Evolutionary conservation across 1,140 invertebrate species (phyloP).

Genomic region (Drosophila novamexicana): DNA sequence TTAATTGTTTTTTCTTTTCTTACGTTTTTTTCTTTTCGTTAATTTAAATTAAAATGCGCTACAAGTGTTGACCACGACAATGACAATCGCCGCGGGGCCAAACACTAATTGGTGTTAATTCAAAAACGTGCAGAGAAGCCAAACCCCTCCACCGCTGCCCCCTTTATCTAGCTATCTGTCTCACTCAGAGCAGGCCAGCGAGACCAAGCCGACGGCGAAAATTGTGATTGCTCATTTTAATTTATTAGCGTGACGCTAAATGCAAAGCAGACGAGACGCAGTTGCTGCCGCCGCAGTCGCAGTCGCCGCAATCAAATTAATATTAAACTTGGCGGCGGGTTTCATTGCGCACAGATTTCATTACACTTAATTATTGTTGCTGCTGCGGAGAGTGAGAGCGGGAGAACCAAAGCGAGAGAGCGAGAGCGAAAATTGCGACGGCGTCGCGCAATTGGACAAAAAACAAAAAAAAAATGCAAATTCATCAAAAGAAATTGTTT

Average conservation of each 20-base stretch:
- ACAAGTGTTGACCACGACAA: constrained; percentile 25
- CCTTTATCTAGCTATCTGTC: background rate
- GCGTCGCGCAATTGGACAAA: constrained; percentile 20
- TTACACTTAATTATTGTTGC: constrained; percentile 60
- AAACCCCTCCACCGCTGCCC: background rate
- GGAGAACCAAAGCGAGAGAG: background rate
- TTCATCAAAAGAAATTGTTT: constrained; percentile 56
- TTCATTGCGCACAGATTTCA: constrained; percentile 71
- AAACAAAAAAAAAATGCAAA: constrained; percentile 55
- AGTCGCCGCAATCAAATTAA: constrained; percentile 62
- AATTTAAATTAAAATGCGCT: constrained; percentile 72
- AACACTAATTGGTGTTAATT: constrained; percentile 69
- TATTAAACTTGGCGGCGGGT: constrained; percentile 77
- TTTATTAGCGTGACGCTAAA: constrained; percentile 75
- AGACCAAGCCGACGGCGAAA: constrained; percentile 3
- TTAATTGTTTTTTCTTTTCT: constrained; percentile 12
- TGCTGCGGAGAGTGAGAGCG: constrained; percentile 7
- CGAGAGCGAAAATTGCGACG: constrained; percentile 25
- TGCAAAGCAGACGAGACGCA: constrained; percentile 58
- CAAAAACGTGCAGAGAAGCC: constrained; percentile 26
- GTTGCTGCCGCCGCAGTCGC: background rate
- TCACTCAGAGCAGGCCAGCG: background rate
- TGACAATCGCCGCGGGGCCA: constrained; percentile 8
- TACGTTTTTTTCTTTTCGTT: background rate
- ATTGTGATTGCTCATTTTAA: constrained; percentile 46